Evolutionary conservation across 2,113 vertebrate species (phyloP), one percentile per base, ranked within the genome.

Genomic region (Cepphus grylle): DNA sequence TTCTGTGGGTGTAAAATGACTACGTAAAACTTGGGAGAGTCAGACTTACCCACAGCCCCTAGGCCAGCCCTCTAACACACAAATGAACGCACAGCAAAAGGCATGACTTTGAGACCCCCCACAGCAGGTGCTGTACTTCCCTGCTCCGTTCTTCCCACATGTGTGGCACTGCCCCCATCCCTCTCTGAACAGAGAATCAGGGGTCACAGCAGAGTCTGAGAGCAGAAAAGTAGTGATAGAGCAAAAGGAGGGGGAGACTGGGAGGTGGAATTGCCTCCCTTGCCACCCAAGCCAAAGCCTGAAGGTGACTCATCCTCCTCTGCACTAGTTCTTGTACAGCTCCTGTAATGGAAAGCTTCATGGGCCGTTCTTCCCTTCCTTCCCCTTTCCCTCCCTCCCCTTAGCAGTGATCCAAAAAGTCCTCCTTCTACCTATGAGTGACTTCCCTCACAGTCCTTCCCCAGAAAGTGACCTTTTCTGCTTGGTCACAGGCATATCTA

Each of bases 261-360:
- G 67, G 76, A 81, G 91, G 36, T 88, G 82, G 58, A 56, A 82
- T 32, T 5, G 1, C 74, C 71, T 95, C 79, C 86, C 82, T 83
- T 90, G 86, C 86, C 73, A 91, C 81, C 91, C 86, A 71, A 91
- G 79, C 80, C 61, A 71, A 59, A 95, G 84, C 69, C 82, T 91
- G 93, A 83, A 92, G 88, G 80, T 94, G 94, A 96, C 96, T 97
- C 93, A 93, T 96, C 89, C 91, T 91, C 91, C 93, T 78, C 94
- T 93, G 89, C 73, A 12, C 55, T 9, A 30, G 18, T 45, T 86
- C 67, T 62, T 5, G 13, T 50, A 50, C 55, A 71, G 83, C 80
- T 89, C 56, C 86, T 76, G 18, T 29, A 30, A 40, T 1, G 5
- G 25, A n/a, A 61, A 90, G 45, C 62, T 89, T 43, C 45, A 2